Evolutionary conservation across 2,888 invertebrate genomes (phyloP).

Genomic region (Parasteatoda lunata): DNA sequence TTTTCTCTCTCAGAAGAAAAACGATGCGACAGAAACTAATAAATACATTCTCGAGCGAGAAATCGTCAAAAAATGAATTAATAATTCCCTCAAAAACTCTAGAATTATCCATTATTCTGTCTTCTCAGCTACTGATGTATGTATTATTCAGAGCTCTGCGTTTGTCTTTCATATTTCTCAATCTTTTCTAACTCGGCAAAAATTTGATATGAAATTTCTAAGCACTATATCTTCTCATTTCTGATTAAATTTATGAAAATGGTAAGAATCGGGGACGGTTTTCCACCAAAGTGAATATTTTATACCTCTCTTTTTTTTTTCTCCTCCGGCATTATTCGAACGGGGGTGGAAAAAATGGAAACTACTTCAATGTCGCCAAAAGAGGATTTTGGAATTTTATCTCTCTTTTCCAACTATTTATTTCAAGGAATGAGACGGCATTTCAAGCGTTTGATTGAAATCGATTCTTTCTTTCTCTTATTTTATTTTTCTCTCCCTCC

Average conservation of each 20-base stretch:
- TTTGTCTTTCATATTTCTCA: conserved; percentile 26
- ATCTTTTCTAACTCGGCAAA: conserved; percentile 16
- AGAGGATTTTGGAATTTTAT: background rate
- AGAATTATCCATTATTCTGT: conserved; percentile 12
- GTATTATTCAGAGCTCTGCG: conserved; percentile 32
- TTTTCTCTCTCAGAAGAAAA: too few species aligned
- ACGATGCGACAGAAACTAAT: too few species aligned
- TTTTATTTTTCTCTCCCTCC: background rate
- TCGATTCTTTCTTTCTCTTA: conserved; percentile 4
- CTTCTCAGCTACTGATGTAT: conserved; percentile 2
- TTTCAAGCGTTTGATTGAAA: conserved; percentile 26
- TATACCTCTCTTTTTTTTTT: background rate
- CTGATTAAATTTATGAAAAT: conserved; percentile 51
- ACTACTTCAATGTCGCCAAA: background rate
- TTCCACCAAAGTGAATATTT: conserved; percentile 16
- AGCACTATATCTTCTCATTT: conserved; percentile 9
- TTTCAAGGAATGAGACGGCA: conserved; percentile 7
- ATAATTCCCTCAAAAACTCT: conserved; percentile 8
- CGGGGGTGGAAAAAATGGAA: background rate
- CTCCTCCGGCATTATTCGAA: background rate
- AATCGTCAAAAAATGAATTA: conserved; percentile 30
- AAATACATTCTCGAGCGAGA: background rate
- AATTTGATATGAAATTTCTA: conserved; percentile 39
- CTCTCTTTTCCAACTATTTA: conserved; percentile 16
- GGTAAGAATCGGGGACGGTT: conserved; percentile 17